Base-by-base conservation (phyloP, 1,140 invertebrate genomes). In the Frieseomelitta varia region DNA sequence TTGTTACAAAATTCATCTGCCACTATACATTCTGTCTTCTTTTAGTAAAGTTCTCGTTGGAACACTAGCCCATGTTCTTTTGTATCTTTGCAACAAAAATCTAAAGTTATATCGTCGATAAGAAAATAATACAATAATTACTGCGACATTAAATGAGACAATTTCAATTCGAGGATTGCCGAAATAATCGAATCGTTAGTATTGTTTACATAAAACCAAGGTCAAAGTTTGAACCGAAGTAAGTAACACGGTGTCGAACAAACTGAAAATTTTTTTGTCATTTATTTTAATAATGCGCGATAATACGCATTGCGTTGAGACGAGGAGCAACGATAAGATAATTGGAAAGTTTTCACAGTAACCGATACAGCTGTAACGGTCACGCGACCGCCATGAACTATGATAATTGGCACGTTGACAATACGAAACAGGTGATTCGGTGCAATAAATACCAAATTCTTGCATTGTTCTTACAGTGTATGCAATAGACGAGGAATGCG, bases 171-270 rank as follows among this genome's bases (percentile, higher is more conserved):
- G 4, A 21, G 6, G 34, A 69, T 39, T 30, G 19, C 6, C 12
- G 10, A 47, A 76, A 76, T 24, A 27, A 6, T 27, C 1, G 30
- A 8, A 34, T 53, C 47, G 47, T 65, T 74, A 39, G 30, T 51
- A 15, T 77, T 83, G 55, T 83, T 83, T 83, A 83, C 74, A 78
- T 8, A 19, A 76, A n/a, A 1, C 53, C 77, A 77, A 83, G 65
- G 65, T 83, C 65, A 71, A 21, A 51, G 39, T 56, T 76, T 17
- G 39, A 78, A 21, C 19, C 19, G 24, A 17, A 11, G 51, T 6
- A 8, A 47, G 12, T 12, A 15, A 27, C 17, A 30, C 53, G 15
- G 27, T 65, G 27, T 65, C 27, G 4, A 65, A 65, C 2, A 0
- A 27, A 30, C 8, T 17, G 27, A 30, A 65, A 0, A 61, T 61